Evolutionary conservation across 1,140 invertebrate genomes (phyloP).

Genomic region (Pinna nobilis): DNA sequence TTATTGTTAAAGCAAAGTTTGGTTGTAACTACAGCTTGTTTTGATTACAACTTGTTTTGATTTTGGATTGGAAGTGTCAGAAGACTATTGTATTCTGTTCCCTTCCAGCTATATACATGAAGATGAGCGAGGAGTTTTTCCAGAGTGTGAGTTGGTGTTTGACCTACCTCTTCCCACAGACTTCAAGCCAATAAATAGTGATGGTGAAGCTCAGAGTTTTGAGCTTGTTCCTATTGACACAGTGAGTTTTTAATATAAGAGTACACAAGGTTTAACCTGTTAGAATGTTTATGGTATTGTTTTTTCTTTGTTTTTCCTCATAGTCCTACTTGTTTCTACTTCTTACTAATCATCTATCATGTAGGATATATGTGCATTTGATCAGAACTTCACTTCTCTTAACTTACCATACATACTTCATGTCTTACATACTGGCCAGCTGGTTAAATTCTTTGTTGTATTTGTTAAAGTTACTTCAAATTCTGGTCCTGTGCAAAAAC

Average conservation of each 20-base stretch:
- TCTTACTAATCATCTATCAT: neutral
- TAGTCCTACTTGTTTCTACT: neutral
- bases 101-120: conserved; percentile 90
- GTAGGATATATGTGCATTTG: no score
- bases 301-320: neutral
- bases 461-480: no score
- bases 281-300: neutral
- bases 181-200: conserved; percentile 91
- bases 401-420: no score
- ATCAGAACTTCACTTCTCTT: no score
- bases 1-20: no score
- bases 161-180: conserved; percentile 92
- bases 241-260: conserved; percentile 43
- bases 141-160: conserved; percentile 96
- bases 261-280: neutral
- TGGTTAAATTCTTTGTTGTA: no score
- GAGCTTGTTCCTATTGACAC: conserved; percentile 84
- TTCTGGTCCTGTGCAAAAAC: no score
- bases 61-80: no score
- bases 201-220: conserved; percentile 94
- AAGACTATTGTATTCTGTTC: no score
- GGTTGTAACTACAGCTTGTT: no score
- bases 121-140: conserved; percentile 92
- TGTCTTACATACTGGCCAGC: no score
- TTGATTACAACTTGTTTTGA: neutral